phyloP scores from a whole-genome alignment of 2,888 invertebrate species.

The Nemurella pictetii region DNA sequence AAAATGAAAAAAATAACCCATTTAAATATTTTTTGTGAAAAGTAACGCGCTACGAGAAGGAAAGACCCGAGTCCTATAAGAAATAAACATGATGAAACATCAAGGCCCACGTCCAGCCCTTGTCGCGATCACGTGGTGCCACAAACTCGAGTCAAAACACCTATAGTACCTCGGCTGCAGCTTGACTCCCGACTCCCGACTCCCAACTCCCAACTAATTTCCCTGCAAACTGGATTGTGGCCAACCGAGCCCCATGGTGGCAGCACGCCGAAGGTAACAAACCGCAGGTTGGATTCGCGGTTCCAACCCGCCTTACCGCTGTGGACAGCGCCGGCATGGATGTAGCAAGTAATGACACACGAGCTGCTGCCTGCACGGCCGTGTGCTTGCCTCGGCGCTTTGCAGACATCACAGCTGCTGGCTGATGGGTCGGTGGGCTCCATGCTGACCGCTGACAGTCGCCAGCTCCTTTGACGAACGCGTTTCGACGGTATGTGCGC shows the following conservation, averaged over 20 bases:
- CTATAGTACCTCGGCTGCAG: too few relatives aligned
- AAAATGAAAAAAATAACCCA: too few relatives aligned
- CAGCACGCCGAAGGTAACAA: neutral
- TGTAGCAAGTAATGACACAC: neutral
- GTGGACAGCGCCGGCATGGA: neutral
- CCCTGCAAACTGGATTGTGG: neutral
- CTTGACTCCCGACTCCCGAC: neutral
- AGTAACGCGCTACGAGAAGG: too few relatives aligned
- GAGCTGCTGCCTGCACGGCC: neutral
- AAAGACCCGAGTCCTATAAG: too few relatives aligned
- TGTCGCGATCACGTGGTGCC: too few relatives aligned
- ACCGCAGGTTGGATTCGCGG: neutral
- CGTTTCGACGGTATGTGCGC: neutral
- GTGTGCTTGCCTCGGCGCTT: neutral
- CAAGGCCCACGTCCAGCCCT: too few relatives aligned
- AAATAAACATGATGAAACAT: too few relatives aligned
- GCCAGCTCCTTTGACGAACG: neutral
- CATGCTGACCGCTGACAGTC: neutral
- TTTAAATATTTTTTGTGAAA: too few relatives aligned
- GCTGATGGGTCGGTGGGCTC: neutral
- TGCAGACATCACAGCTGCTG: neutral
- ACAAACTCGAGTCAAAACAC: too few relatives aligned
- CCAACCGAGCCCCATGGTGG: neutral
- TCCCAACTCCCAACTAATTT: neutral
- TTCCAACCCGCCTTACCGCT: neutral